Conservation (phyloP, 1,140 invertebrate genomes). For the Drosophila aff. region DNA sequence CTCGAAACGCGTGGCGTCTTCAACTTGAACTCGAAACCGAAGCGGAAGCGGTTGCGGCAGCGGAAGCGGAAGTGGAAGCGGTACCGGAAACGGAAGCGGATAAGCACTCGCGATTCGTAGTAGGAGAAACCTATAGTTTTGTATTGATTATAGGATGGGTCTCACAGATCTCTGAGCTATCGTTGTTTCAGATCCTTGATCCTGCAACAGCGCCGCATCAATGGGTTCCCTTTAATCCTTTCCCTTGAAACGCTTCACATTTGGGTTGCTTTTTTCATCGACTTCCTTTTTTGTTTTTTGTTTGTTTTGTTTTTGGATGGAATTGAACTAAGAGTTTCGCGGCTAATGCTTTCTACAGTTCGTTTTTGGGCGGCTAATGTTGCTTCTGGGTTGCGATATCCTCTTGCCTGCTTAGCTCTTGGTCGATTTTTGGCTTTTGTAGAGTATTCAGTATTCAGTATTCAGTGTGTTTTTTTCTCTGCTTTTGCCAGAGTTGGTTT, state of each 20-base stretch:
- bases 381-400: conserved; percentile 44
- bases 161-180: conserved; percentile 21
- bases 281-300: conserved; percentile 15
- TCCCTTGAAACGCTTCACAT: conserved; percentile 16
- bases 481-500: conserved; percentile 15
- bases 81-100: not conserved
- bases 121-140: conserved; percentile 22
- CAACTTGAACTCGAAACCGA: conserved; percentile 15
- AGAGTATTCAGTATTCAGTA: not conserved
- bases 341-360: conserved; percentile 35
- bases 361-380: conserved; percentile 77
- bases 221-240: conserved; percentile 6
- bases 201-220: conserved; percentile 20
- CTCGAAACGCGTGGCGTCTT: conserved; percentile 26
- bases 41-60: not conserved
- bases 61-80: too few species aligned
- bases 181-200: conserved; percentile 12
- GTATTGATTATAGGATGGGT: not conserved
- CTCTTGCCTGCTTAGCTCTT: conserved; percentile 26
- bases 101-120: conserved; percentile 34
- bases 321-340: conserved; percentile 65
- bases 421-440: conserved; percentile 36
- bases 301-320: conserved; percentile 61
- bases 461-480: not conserved
- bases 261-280: conserved; percentile 6